Conservation (phyloP, 1,140 invertebrate species). For the Leptinotarsa undecemlineata region DNA sequence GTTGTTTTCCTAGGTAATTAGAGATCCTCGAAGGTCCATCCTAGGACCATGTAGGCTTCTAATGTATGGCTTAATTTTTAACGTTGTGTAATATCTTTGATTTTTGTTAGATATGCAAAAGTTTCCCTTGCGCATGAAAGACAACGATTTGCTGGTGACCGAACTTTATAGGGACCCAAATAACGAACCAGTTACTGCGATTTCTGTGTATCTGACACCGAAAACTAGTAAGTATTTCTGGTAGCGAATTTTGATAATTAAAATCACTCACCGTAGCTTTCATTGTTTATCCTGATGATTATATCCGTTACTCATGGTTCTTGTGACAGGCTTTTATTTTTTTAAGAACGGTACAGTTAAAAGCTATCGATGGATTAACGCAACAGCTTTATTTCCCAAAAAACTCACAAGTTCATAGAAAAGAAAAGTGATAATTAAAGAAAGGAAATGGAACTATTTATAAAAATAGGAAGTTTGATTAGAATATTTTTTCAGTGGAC, state of each 20-base stretch:
- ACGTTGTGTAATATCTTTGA: conserved; percentile 31
- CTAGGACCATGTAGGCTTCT: background rate
- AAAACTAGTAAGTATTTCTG: conserved; percentile 83
- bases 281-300: conserved; percentile 13
- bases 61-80: no score
- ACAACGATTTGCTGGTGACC: conserved; percentile 96
- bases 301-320: conserved; percentile 2
- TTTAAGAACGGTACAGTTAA: no score
- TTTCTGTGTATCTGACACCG: conserved; percentile 96
- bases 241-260: conserved; percentile 10
- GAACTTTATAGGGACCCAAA: conserved; percentile 94
- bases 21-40: background rate
- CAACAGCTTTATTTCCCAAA: no score
- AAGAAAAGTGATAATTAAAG: background rate
- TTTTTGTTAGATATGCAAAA: conserved; percentile 95
- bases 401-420: no score
- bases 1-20: background rate
- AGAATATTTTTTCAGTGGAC: background rate
- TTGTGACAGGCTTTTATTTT: background rate
- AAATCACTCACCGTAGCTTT: conserved; percentile 11
- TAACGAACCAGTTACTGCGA: conserved; percentile 95
- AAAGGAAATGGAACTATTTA: background rate
- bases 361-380: no score
- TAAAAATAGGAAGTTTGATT: background rate
- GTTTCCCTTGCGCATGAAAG: conserved; percentile 97